Evolutionary conservation across 2,113 vertebrate species (phyloP), one percentile per base, ranked within the genome.

Genomic region (Nothocercus julius): DNA sequence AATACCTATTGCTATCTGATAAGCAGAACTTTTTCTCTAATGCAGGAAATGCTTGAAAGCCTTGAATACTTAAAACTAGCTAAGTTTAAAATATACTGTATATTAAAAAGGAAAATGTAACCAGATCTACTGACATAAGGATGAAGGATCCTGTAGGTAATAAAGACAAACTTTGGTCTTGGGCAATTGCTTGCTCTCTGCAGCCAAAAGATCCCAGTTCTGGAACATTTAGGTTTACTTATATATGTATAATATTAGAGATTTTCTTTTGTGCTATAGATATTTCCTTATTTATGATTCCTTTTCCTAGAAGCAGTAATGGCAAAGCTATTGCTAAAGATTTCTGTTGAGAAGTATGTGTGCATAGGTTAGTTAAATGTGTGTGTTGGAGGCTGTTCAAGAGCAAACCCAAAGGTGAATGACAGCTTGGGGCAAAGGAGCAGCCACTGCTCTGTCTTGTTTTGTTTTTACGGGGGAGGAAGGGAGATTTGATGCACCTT

Each of bases 191-290:
- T 54, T 32, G 54, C 15, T 42, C 13, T 85, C 11, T 67, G 36
- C 13, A 67, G n/a, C 28, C 2, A 5, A 32, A 72, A 79, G 9
- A 3, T 45, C n/a, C 25, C 0, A 1, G 9, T 73, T 81, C 9
- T 53, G 34, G 4, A 27, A 72, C 28, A 42, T 18, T 64, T 40
- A 8, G 3, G 14, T 42, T 58, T 72, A 28, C 40, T 58, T 76
- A 36, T 40, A 10, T 27, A 7, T 24, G 12, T 87, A 47, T 5
- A 44, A 8, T 58, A 44, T n/a, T 36, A 34, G 8, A 13, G 20
- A 28, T 2, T 70, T 38, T 2, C 9, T 44, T 85, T 69, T 54
- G 24, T 85, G 16, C 30, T 59, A 66, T 25, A 7, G 10, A 4
- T 64, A 10, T 16, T 34, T 34, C n/a, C 77, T 17, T 24, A 38